Evolutionary conservation across 2,797 vertebrate species (phyloP), one percentile per base, ranked within the genome.

Genomic region (Heliangelus exortis): DNA sequence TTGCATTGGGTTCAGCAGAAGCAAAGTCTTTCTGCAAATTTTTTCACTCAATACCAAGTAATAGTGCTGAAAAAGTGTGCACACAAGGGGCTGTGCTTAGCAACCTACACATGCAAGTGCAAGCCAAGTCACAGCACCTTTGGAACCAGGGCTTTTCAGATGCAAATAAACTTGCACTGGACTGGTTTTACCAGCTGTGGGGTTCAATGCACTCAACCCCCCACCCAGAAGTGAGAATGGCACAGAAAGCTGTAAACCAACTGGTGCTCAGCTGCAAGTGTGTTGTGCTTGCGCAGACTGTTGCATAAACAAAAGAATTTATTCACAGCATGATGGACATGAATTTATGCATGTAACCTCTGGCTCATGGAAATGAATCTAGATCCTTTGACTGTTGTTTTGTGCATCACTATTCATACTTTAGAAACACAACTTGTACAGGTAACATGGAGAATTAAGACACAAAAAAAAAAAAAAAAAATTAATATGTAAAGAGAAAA

Each of bases 221-320:
- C 89, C 89, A 96, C 63, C 79, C 91, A 92, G 87, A 61, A 96
- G 82, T 47, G 92, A 96, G 87, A 97, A 92, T 79, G 93, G 92
- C 84, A 86, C 67, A 86, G 94, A 97, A 96, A 93, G 87, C 93
- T 92, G 94, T 89, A 95, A 95, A 83, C 94, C 94, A 91, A 95
- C 90, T 94, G 95, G 94, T 95, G 87, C 89, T 96, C 91, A 96
- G 95, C 94, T 96, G 94, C 93, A 95, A 94, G 94, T 89, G 79
- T 95, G 92, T 92, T 96, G 84, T 96, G 92, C 89, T 94, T 88
- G 93, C 9, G 1, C 84, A 96, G 91, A 96, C 63, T 96, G 92
- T 91, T 89, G 94, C 91, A 84, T 92, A 94, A 96, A 96, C 92
- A 95, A 95, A 95, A 96, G 94, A 91, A 94, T 92, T 95, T 96